These are phyloP conservation scores for Ethmia dodecea DNA, from an alignment of 2,888 invertebrate species.

Conservation along the genomic window DNA sequence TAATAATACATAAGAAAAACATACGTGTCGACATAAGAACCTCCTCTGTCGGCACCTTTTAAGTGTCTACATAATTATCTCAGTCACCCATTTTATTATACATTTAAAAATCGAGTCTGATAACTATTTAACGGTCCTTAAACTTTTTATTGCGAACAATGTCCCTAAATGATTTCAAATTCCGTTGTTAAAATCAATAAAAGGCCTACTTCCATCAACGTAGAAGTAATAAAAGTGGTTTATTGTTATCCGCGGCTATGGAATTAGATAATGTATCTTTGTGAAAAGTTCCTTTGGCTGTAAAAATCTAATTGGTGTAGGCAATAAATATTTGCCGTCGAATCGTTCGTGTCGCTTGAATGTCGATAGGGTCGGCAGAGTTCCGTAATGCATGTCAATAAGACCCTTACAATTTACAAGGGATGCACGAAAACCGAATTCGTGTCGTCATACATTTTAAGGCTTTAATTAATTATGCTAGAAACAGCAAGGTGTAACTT, in stretches of 20 bases:
- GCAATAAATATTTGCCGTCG: conserved; percentile 62
- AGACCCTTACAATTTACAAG: conserved; percentile 49
- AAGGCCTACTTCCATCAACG: conserved; percentile 67
- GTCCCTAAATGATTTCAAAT: conserved; percentile 66
- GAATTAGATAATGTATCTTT: conserved; percentile 69
- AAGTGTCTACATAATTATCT: too few relatives aligned
- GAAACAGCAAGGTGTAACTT: too few relatives aligned
- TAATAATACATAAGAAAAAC: too few relatives aligned
- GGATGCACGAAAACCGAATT: conserved; percentile 40
- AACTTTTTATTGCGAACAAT: conserved; percentile 58
- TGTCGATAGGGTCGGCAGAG: conserved; percentile 49
- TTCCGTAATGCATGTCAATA: conserved; percentile 64
- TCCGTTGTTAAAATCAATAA: conserved; percentile 70
- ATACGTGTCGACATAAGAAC: too few relatives aligned
- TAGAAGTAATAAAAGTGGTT: conserved; percentile 67
- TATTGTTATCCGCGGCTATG: conserved; percentile 63
- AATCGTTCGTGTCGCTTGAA: conserved; percentile 46
- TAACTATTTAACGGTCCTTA: conserved; percentile 47
- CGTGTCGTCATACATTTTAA: conserved; percentile 43
- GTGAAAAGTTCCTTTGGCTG: conserved; percentile 50
- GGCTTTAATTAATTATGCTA: conserved; percentile 27
- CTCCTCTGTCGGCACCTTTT: too few relatives aligned
- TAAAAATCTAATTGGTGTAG: conserved; percentile 65
- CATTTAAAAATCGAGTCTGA: conserved; percentile 45
- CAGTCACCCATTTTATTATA: conserved; percentile 20